Evolutionary conservation across 2,797 vertebrate species (phyloP), one percentile per base, ranked within the genome.

Genomic region (Lerista edwardsae): DNA sequence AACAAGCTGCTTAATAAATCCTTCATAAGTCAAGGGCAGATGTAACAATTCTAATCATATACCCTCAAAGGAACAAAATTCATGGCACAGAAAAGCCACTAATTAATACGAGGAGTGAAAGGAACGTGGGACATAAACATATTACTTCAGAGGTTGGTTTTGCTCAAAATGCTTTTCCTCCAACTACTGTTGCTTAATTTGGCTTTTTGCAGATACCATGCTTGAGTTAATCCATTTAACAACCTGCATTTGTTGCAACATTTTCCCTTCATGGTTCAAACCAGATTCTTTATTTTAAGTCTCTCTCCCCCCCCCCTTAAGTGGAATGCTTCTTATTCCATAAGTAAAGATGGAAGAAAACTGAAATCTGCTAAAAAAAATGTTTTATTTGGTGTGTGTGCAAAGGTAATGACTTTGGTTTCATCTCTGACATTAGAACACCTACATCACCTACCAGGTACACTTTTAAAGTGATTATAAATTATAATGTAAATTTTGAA

Each of bases 11-110:
- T 82, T 31, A 83, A 83, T 77, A 86, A 85, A 31, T 29, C 51
- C 84, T 90, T 47, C 27, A 36, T n/a, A 91, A 90, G 72, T 83
- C 74, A 90, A 65, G 72, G 61, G 78, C 84, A 51, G 39, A 76
- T 17, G 15, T 68, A 90, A 90, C 29, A 73, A 64, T 77, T 80
- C 57, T 83, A 89, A 84, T 74, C 73, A 71, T 23, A 89, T 78
- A 86, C 27, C 41, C 84, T 8, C 1, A 88, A 84, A 82, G 64
- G 36, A 59, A 77, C 75, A 75, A 14, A 65, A 34, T 91, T 47
- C 11, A 8, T 65, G 31, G 62, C 0, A 1, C 9, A 84, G 55
- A 59, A 31, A 41, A 29, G 41, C 19, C 57, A 34, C 39, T 61
- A 57, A 57, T 59, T 69, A 59, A 44, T 36, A 83, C 14, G 64